Evolutionary conservation across 2,797 vertebrate genomes (phyloP).

Genomic region (Danio choprae): DNA sequence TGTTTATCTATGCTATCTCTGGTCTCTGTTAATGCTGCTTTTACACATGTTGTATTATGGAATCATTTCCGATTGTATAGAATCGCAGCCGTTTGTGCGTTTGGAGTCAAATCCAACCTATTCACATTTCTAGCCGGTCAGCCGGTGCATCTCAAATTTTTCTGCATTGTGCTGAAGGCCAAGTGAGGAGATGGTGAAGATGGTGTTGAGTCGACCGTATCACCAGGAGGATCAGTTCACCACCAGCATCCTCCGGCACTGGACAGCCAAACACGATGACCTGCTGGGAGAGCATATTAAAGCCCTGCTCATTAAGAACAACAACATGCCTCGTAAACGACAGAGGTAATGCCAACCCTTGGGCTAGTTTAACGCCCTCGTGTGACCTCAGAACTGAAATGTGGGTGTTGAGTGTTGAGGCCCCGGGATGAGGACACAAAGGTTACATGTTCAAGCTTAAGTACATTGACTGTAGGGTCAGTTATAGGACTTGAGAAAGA

Average conservation of each 20-base stretch:
- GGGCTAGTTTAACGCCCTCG: background rate
- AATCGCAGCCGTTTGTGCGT: too few species aligned
- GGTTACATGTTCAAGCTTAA: background rate
- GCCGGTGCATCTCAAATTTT: background rate
- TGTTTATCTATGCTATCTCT: too few species aligned
- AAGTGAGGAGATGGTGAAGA: slow-evolving; percentile 98
- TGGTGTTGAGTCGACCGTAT: slow-evolving; percentile 94
- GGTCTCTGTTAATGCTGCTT: too few species aligned
- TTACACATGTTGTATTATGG: too few species aligned
- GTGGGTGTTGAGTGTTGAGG: background rate
- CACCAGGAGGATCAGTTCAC: slow-evolving; percentile 95
- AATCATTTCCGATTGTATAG: too few species aligned
- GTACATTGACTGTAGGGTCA: background rate
- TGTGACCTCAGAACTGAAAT: background rate
- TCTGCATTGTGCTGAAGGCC: slow-evolving; percentile 73
- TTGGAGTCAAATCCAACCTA: too few species aligned
- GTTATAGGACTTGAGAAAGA: background rate
- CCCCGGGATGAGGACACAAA: background rate
- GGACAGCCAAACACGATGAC: slow-evolving; percentile 92
- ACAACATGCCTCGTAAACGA: slow-evolving; percentile 92
- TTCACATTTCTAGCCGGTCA: too few species aligned
- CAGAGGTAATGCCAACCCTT: slow-evolving; percentile 81
- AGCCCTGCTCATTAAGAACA: slow-evolving; percentile 96
- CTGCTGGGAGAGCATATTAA: slow-evolving; percentile 93
- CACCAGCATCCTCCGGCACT: slow-evolving; percentile 94